Base-by-base conservation (phyloP, 1,140 invertebrate genomes). In the Drosophila pseudoananassae region DNA sequence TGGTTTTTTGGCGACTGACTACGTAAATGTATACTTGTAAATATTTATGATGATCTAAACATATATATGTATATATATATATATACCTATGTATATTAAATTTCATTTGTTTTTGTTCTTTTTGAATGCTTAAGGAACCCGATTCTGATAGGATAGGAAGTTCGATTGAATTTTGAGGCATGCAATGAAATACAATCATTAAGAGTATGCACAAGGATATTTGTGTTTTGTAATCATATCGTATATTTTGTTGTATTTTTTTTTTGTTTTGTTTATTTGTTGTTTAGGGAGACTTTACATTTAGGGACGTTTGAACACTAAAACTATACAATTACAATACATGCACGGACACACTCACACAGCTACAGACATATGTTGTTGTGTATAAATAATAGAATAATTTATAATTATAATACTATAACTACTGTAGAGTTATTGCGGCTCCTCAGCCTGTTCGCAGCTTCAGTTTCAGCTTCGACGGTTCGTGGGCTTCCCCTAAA, bases 391-490 rank as follows among this genome's bases (percentile, higher is more conserved):
- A 66, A 76, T 73, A 76, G 65, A n/a, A 53, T 59, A 49, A 40
- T 72, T 69, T 84, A 84, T 74, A 64, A 55, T 56, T 80, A 87
- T 88, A 87, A 87, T 87, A 87, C 82, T 85, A 85, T 85, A 85
- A 85, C 81, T 87, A 87, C 70, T 53, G 59, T 74, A 87, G 66
- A 84, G 82, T 87, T 87, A 88, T 84, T 84, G 49, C 58, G 74
- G 82, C 58, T 71, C 57, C 61, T 66, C 68, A 72, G 40, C 52
- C 66, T 12, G 23, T 25, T 36, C 33, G 31, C 66, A 56, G 58
- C 60, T 33, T 53, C 50, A 31, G 20, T 46, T 65, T 47, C 29
- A 58, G 57, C 52, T 47, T 70, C n/a, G 33, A 55, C 51, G 52
- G 52, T 45, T 23, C 52, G 53, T 20, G 55, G 46, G 29, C 53